Percentiles rank a stretch among this genome's conserved stretches.
phyloP scores from a whole-genome alignment of 2,888 invertebrate genomes.

The Cheilosia urbana region DNA sequence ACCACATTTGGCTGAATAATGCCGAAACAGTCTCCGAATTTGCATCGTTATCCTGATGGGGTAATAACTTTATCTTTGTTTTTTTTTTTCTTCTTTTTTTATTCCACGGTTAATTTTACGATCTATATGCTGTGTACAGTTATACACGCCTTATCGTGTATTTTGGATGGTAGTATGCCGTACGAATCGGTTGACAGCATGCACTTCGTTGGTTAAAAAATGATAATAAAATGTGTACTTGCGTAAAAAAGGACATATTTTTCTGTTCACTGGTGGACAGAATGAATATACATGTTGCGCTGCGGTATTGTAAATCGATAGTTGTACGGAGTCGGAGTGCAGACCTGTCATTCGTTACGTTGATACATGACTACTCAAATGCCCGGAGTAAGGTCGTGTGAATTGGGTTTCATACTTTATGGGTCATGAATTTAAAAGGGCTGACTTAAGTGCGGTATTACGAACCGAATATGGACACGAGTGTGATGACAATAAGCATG shows the following conservation, averaged over 20 bases:
- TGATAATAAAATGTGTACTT: slow-evolving; percentile 16
- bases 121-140: not conserved
- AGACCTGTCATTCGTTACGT: slow-evolving; percentile 17
- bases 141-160: slow-evolving; percentile 1
- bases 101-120: slow-evolving; percentile 6
- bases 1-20: not conserved
- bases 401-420: slow-evolving; percentile 29
- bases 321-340: not conserved
- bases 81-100: not conserved
- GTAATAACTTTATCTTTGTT: slow-evolving; percentile 20
- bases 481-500: too few species aligned
- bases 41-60: slow-evolving; percentile 48
- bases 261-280: not conserved
- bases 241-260: slow-evolving; percentile 8
- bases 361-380: slow-evolving; percentile 29
- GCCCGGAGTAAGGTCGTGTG: slow-evolving; percentile 12
- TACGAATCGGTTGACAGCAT: slow-evolving; percentile 8
- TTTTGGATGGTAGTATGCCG: not conserved
- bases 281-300: not conserved
- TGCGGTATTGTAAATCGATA: slow-evolving; percentile 22
- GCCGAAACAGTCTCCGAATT: slow-evolving; percentile 4
- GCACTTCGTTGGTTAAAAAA: slow-evolving; percentile 12
- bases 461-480: too few species aligned
- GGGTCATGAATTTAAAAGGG: slow-evolving; percentile 14
- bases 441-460: too few species aligned